phyloP scores from a whole-genome alignment of 1,140 invertebrate species.

The Rhynchophorus ferrugineus region DNA sequence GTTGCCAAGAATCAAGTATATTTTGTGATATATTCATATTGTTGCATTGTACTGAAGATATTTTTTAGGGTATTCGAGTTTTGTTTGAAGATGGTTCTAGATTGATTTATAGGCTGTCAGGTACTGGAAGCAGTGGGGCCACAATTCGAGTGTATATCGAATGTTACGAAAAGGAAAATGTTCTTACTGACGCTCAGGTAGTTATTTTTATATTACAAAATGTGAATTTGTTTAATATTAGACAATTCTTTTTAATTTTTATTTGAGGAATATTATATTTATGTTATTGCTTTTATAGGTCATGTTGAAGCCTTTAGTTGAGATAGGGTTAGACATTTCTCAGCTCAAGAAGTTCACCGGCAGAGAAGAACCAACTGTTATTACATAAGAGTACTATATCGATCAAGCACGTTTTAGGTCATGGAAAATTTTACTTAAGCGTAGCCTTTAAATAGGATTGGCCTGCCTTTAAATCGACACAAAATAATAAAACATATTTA shows the following conservation, averaged over 20 bases:
- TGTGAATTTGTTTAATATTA: background rate
- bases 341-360: slow-evolving; percentile 80
- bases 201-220: too few relatives aligned
- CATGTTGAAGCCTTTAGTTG: slow-evolving; percentile 80
- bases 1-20: slow-evolving; percentile 88
- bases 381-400: slow-evolving; percentile 65
- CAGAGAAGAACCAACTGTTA: slow-evolving; percentile 86
- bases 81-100: slow-evolving; percentile 91
- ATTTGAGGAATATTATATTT: too few relatives aligned
- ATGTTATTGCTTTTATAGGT: too few relatives aligned
- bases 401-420: background rate
- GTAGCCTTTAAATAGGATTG: background rate
- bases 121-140: slow-evolving; percentile 94
- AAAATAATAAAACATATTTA: too few relatives aligned
- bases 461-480: too few relatives aligned
- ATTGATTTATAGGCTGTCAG: slow-evolving; percentile 88
- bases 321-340: slow-evolving; percentile 81
- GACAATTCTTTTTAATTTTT: background rate
- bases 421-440: background rate
- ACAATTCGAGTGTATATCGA: slow-evolving; percentile 94
- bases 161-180: slow-evolving; percentile 72
- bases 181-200: slow-evolving; percentile 65
- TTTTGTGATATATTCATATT: too few relatives aligned
- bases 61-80: slow-evolving; percentile 78
- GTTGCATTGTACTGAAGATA: slow-evolving; percentile 12